Base-by-base conservation (phyloP, 2,888 invertebrate species). In the Philhelius pedissequus region DNA sequence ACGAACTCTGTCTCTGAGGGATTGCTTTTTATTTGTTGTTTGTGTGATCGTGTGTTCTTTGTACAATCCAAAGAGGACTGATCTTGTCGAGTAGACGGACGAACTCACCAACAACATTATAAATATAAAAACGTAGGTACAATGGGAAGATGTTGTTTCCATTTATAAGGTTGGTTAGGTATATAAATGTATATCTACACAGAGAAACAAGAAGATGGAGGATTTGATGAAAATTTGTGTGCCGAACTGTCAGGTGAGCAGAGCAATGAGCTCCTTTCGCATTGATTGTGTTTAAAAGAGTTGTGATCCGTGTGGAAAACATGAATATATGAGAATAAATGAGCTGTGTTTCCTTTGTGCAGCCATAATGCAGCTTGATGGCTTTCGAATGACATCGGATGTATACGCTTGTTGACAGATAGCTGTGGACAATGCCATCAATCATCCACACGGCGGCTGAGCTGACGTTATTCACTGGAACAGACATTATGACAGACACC, bases 331-430 rank as follows among this genome's bases (percentile, higher is more conserved):
- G 73, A 56, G 69, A 77, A 81, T 77, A 86, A 86, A 86, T 81
- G 77, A 77, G 76, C 75, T 75, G 77, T 86, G 76, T 86, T 73
- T 69, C 81, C 76, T 81, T 81, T 86, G 81, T 86, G 73, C 58
- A 62, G 81, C 27, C 73, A 86, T 86, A 86, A 81, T 81, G 81
- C 86, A 77, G 76, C 69, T 86, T 86, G 86, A 86, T 86, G 86
- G 86, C 86, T 77, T 86, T 86, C 77, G 77, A 86, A 86, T 86
- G 86, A 81, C 86, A 82, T 86, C 78, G 52, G 75, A 73, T 84
- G 84, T 80, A 84, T 80, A 40, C 76, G 75, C 88, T 88, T 90
- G 91, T 91, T 91, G 91, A 91, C 91, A 91, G 91, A 88, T 87
- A 87, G 87, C 87, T 86, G 87, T 88, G 87, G 88, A 88, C 87